Conservation (phyloP, 2,113 vertebrate genomes). For the Muntiacus muntjak region DNA sequence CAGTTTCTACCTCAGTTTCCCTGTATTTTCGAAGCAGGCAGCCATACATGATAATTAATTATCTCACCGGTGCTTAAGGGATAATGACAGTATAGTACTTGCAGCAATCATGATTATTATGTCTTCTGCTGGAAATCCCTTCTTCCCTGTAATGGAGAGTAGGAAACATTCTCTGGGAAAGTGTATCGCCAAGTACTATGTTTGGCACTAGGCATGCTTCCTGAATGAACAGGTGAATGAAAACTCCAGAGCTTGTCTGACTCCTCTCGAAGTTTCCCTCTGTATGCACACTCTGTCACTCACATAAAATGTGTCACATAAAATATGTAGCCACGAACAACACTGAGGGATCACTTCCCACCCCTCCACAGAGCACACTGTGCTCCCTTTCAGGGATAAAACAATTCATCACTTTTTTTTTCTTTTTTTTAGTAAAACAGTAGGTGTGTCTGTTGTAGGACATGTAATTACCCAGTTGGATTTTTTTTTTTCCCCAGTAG, state of each 20-base stretch:
- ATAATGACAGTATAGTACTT: background rate
- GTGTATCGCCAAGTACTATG: background rate
- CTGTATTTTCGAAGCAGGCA: background rate
- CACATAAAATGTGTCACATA: fast-evolving
- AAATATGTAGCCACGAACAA: background rate
- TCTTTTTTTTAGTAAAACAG: background rate
- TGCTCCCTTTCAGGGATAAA: background rate
- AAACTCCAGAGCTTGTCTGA: background rate
- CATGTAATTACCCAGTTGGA: background rate
- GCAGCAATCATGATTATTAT: background rate
- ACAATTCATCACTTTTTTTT: background rate
- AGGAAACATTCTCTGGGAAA: background rate
- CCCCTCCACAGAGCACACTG: background rate
- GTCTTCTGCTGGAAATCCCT: background rate
- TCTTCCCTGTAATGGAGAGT: background rate
- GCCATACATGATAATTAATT: background rate
- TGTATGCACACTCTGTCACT: background rate
- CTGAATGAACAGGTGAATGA: background rate
- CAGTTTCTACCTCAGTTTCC: constrained; percentile 35
- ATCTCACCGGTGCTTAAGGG: background rate
- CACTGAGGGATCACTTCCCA: background rate
- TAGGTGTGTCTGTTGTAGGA: background rate
- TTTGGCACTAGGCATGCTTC: background rate
- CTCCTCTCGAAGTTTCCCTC: background rate
- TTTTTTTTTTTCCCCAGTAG: background rate